Evolutionary conservation across 2,113 vertebrate species (phyloP).

Genomic region (Bufo gargarizans): DNA sequence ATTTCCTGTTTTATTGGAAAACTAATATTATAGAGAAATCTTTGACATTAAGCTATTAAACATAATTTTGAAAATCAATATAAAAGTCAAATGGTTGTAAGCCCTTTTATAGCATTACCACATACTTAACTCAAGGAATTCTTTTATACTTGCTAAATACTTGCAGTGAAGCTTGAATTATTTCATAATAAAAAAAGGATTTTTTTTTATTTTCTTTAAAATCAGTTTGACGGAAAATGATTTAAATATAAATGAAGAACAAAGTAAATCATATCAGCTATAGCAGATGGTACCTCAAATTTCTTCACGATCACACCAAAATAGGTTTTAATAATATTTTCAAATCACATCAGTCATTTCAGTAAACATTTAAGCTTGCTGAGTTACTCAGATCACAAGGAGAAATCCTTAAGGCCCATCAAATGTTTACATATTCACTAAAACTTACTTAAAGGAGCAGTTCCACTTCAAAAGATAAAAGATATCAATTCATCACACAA

Average conservation of each 20-base stretch:
- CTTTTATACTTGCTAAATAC: not conserved
- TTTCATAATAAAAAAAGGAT: constrained; percentile 21
- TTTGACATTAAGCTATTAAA: not conserved
- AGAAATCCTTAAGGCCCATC: not conserved
- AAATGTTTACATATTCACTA: constrained; percentile 12
- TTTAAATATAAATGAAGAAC: constrained; percentile 40
- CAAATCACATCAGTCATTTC: constrained; percentile 22
- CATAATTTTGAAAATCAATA: not conserved
- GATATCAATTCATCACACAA: not conserved
- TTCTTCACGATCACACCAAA: constrained; percentile 15
- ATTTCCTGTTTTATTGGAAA: not conserved
- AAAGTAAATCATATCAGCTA: constrained; percentile 43
- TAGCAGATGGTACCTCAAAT: constrained; percentile 34
- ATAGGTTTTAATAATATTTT: constrained; percentile 47
- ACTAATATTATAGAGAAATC: not conserved
- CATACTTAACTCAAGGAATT: constrained; percentile 12
- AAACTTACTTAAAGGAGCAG: constrained; percentile 15
- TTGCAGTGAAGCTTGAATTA: constrained; percentile 27
- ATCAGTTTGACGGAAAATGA: constrained; percentile 29
- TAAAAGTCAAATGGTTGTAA: not conserved
- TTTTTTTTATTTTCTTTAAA: constrained; percentile 39
- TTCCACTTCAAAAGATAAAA: constrained; percentile 18
- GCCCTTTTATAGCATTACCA: not conserved
- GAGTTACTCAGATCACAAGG: not conserved
- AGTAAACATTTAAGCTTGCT: constrained; percentile 21